Percentiles rank a stretch among this genome's conserved stretches.
Conservation (phyloP, 2,797 vertebrate species). For the Ispidina lecontei region DNA sequence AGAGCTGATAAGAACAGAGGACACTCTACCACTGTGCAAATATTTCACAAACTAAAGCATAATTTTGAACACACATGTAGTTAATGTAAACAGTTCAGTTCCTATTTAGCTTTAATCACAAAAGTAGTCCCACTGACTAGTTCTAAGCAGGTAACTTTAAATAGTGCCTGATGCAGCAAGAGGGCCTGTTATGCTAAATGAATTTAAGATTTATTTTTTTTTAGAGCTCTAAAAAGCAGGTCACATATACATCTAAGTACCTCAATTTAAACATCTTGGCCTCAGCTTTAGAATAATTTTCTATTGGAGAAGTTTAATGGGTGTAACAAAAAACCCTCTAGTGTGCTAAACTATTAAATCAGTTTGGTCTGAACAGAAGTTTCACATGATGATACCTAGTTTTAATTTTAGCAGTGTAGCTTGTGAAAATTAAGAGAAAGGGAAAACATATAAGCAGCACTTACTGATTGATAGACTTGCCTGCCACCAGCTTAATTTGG, state of each 20-base stretch:
- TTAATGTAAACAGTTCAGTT: background rate
- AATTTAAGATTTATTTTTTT: background rate
- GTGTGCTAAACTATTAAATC: background rate
- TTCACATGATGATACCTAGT: background rate
- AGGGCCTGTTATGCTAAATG: background rate
- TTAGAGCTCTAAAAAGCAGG: background rate
- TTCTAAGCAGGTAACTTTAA: background rate
- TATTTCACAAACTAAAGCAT: background rate
- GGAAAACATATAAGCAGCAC: background rate
- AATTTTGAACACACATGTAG: background rate
- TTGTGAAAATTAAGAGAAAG: background rate
- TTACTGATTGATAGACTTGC: background rate
- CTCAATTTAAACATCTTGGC: background rate
- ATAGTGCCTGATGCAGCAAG: background rate
- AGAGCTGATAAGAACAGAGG: conserved; percentile 6
- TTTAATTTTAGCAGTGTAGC: background rate
- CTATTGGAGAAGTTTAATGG: background rate
- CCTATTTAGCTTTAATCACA: background rate
- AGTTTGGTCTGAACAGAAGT: background rate
- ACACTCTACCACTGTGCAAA: background rate
- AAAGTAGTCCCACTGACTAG: background rate
- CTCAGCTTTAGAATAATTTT: background rate
- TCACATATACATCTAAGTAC: background rate
- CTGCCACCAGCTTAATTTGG: background rate
- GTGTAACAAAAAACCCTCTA: background rate